Evolutionary conservation across 2,888 invertebrate genomes (phyloP), one percentile per base, ranked within the genome.

Genomic region (Aricia artaxerxes): DNA sequence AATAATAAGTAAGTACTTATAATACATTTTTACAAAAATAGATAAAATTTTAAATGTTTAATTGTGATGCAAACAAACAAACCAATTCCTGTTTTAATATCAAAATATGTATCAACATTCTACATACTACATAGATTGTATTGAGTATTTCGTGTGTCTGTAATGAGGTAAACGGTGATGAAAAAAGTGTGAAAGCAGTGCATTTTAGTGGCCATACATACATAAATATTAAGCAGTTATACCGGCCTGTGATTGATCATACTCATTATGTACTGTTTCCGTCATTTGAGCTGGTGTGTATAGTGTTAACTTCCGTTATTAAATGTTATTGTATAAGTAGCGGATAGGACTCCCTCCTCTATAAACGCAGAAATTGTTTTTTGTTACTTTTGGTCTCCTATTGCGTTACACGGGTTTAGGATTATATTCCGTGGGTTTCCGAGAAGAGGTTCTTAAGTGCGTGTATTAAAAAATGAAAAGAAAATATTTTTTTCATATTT

Each of bases 151-250:
- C 57, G 57, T 57, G 16, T 57, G 49, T 49, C 49, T 49, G 9
- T 49, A 49, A 49, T 49, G 49, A 49, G 49, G 9, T 35, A 38
- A 35, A 13, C 69, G 69, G 35, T 4, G 31, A 64, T 4, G 11
- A 69, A 69, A 24, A 35, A 69, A 35, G 69, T 69, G 35, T 13
- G 69, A 69, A 69, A 69, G 69, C 31, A 31, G 11, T 11, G 64
- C 69, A 38, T 69, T 69, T 69, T 35, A 69, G 35, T 31, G 7
- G 64, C 38, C 69, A 13, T 69, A 69, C 69, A 38, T 35, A 69
- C 35, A 69, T 69, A 38, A 38, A 69, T 69, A 38, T 69, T 69
- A 69, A 69, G 13, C 16, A 69, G 31, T 69, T 69, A 69, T 69
- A 13, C 38, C 35, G 35, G 3, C 4, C 2, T 69, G 5, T 69